phyloP scores from a whole-genome alignment of 2,888 invertebrate species.

The Gonocerus acuteangulatus region DNA sequence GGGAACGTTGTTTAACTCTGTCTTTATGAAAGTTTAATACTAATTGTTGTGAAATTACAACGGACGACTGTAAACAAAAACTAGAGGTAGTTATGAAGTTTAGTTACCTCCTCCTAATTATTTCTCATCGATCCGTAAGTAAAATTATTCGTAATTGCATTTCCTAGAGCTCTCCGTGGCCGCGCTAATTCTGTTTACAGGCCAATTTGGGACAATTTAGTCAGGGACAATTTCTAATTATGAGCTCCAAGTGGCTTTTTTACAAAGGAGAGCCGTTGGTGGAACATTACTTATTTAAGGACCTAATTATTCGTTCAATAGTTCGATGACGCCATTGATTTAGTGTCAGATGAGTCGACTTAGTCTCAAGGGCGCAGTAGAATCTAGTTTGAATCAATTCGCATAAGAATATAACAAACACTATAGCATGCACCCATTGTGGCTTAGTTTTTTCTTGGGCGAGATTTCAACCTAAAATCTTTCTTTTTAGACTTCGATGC shows the following conservation, averaged over 20 bases:
- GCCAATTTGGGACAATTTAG: slow-evolving; percentile 16
- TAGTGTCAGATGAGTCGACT: too few species aligned
- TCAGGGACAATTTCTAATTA: slow-evolving; percentile 2
- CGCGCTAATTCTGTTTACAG: slow-evolving; percentile 6
- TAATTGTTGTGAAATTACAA: slow-evolving; percentile 7
- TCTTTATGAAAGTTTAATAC: background rate
- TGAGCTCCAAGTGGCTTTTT: background rate
- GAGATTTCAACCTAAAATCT: too few species aligned
- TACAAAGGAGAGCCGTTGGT: background rate
- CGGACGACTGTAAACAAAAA: background rate
- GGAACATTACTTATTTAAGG: too few species aligned
- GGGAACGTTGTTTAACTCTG: too few species aligned
- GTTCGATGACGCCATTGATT: too few species aligned
- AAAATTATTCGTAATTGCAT: slow-evolving; percentile 10
- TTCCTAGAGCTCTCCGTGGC: background rate
- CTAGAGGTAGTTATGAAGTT: background rate
- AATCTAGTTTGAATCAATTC: too few species aligned
- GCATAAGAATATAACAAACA: too few species aligned
- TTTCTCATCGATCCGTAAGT: slow-evolving; percentile 1
- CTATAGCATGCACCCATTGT: too few species aligned
- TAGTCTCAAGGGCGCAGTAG: too few species aligned
- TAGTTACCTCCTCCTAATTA: slow-evolving; percentile 6
- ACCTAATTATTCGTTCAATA: too few species aligned
- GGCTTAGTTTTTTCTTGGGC: too few species aligned
- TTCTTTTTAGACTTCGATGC: too few species aligned